Conservation (phyloP, 2,797 vertebrate species). For the Alectoris magna region DNA sequence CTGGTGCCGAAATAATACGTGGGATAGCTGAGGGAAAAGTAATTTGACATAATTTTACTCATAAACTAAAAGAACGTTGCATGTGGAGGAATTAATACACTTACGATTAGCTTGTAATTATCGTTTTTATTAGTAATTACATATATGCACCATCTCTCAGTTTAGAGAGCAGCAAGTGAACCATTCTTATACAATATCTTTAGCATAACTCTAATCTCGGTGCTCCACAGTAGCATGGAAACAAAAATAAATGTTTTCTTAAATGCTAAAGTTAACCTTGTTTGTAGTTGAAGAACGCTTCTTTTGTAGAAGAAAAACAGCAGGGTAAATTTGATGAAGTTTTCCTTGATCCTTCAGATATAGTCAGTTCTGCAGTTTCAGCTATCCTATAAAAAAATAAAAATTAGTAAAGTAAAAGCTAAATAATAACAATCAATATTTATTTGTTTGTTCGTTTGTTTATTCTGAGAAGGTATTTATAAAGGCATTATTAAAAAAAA, state of each 20-base stretch:
- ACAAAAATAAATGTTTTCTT: background rate
- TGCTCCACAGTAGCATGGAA: background rate
- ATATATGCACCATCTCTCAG: background rate
- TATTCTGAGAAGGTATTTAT: background rate
- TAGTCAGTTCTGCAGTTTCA: background rate
- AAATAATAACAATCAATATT: background rate
- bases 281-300: background rate
- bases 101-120: background rate
- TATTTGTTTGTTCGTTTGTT: background rate
- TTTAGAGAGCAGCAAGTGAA: slow-evolving; percentile 5
- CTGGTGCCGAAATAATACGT: background rate
- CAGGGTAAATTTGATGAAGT: background rate
- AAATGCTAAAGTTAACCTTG: background rate
- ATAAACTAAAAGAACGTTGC: background rate
- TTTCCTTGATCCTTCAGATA: background rate
- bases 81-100: background rate
- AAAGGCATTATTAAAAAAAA: background rate
- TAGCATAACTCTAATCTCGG: background rate
- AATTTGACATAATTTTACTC: background rate
- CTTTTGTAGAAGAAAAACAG: background rate
- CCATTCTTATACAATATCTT: background rate
- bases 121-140: background rate
- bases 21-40: background rate
- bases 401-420: background rate
- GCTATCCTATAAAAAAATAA: background rate